phyloP scores from a whole-genome alignment of 2,888 invertebrate species.

The Tetragonisca angustula region DNA sequence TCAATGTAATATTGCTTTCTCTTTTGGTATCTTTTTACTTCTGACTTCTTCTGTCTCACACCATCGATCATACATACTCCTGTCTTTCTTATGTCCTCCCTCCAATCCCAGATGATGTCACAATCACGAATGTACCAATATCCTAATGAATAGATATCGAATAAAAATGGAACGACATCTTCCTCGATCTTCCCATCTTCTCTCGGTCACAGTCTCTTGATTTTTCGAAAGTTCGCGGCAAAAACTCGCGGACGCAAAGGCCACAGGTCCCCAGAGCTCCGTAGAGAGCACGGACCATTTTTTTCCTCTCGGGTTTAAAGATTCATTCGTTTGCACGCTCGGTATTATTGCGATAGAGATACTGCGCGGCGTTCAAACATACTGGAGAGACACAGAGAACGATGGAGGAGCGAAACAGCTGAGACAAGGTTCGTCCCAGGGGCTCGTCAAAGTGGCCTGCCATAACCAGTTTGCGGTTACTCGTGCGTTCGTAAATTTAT shows the following conservation, averaged over 20 bases:
- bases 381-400: not conserved
- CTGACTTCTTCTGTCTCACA: too few species aligned
- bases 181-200: too few species aligned
- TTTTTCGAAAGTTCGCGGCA: not conserved
- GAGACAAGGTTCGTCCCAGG: not conserved
- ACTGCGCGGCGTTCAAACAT: not conserved
- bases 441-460: not conserved
- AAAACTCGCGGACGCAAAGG: not conserved
- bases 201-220: not conserved
- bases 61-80: too few species aligned
- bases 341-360: not conserved
- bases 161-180: too few species aligned
- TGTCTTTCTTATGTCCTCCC: too few species aligned
- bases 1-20: too few species aligned
- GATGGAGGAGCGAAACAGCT: not conserved
- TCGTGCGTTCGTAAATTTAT: not conserved
- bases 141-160: too few species aligned
- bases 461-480: not conserved
- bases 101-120: too few species aligned
- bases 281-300: not conserved
- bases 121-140: too few species aligned
- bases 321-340: not conserved
- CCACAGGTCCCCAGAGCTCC: not conserved
- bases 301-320: not conserved
- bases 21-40: too few species aligned